Conservation (phyloP, 2,113 vertebrate species). For the Xiphophorus hellerii region DNA sequence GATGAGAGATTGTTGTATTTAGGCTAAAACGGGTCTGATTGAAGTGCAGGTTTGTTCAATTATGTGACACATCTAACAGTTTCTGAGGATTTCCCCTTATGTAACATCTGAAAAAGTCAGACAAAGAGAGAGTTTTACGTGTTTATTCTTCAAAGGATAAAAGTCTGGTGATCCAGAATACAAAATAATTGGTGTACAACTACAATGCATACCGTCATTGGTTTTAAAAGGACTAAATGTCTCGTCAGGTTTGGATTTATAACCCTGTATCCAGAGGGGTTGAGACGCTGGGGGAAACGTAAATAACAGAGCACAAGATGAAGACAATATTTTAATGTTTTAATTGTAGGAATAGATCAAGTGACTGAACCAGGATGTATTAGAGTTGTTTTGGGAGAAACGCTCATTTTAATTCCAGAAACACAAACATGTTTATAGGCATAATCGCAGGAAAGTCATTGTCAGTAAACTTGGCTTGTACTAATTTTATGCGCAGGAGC, state of each 20-base stretch:
- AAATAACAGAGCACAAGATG: neutral
- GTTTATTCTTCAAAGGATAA: slow-evolving; percentile 62
- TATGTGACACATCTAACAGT: neutral
- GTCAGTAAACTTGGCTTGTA: neutral
- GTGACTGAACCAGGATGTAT: neutral
- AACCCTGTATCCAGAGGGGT: slow-evolving; percentile 6
- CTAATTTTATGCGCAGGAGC: neutral
- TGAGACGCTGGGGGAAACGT: neutral
- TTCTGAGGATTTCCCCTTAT: neutral
- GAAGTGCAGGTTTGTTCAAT: neutral
- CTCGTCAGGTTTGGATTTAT: slow-evolving; percentile 9
- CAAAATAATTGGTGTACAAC: slow-evolving; percentile 53
- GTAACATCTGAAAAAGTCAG: slow-evolving; percentile 16
- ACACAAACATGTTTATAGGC: neutral
- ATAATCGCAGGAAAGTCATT: neutral
- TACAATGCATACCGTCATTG: slow-evolving; percentile 8
- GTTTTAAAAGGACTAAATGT: slow-evolving; percentile 1
- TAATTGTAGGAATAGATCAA: neutral
- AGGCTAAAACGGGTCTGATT: neutral
- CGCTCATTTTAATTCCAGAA: too few relatives aligned
- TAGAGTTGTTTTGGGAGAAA: too few relatives aligned
- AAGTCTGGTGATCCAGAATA: slow-evolving; percentile 60
- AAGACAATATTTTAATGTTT: neutral
- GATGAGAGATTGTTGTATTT: neutral
- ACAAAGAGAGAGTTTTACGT: slow-evolving; percentile 5